Percentiles rank a stretch among this genome's conserved stretches.
phyloP scores from a whole-genome alignment of 1,140 invertebrate species.

The Caerostris darwini region DNA sequence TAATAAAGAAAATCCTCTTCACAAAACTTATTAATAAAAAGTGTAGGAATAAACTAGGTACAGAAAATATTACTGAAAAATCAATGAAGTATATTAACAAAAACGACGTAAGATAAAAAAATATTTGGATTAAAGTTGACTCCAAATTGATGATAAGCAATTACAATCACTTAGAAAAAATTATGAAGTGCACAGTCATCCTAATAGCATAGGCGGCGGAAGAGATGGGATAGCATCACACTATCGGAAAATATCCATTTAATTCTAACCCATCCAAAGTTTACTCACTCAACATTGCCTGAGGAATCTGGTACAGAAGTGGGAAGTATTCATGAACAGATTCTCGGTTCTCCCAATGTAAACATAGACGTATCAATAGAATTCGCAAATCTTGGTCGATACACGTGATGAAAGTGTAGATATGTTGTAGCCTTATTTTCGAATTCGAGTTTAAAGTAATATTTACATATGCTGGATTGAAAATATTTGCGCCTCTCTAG shows the following conservation, averaged over 20 bases:
- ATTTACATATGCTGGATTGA: too few relatives aligned
- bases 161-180: neutral
- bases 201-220: neutral
- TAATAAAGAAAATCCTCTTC: too few relatives aligned
- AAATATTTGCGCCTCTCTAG: too few relatives aligned
- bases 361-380: neutral
- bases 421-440: neutral
- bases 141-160: neutral
- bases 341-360: neutral
- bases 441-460: neutral
- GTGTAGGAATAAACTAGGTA: too few relatives aligned
- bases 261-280: neutral
- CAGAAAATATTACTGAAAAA: too few relatives aligned
- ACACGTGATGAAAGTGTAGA: neutral
- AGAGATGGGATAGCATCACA: neutral
- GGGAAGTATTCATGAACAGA: neutral
- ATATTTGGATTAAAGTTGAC: too few relatives aligned
- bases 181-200: neutral
- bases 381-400: neutral
- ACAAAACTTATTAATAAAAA: too few relatives aligned
- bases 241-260: neutral
- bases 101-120: too few relatives aligned
- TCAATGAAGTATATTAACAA: too few relatives aligned
- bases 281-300: neutral
- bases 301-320: neutral